Percentiles rank a stretch among this genome's conserved stretches.
phyloP scores from a whole-genome alignment of 1,140 invertebrate genomes.

The Pinna nobilis region DNA sequence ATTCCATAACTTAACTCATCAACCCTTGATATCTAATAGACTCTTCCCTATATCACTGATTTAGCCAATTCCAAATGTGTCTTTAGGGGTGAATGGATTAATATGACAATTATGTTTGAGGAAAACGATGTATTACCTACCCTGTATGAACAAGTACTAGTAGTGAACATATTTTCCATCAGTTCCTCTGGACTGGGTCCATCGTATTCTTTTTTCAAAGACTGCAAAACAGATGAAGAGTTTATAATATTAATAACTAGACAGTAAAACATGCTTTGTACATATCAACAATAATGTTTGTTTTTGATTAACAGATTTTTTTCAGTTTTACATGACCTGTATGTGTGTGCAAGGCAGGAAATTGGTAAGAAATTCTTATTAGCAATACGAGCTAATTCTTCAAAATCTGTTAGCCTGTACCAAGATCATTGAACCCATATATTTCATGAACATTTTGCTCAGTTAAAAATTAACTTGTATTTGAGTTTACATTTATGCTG shows the following conservation, averaged over 20 bases:
- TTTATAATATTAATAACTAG: not conserved
- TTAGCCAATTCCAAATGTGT: too few relatives aligned
- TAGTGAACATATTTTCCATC: conserved; percentile 84
- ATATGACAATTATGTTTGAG: conserved; percentile 22
- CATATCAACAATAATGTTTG: not conserved
- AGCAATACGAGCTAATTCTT: not conserved
- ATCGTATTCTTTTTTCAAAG: conserved; percentile 51
- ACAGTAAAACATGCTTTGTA: not conserved
- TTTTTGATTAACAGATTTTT: not conserved
- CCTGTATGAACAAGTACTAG: conserved; percentile 86
- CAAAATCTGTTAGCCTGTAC: not conserved
- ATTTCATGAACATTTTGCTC: too few relatives aligned
- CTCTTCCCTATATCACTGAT: too few relatives aligned
- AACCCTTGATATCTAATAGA: too few relatives aligned
- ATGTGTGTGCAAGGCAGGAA: not conserved
- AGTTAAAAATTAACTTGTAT: too few relatives aligned
- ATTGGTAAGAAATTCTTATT: too few relatives aligned
- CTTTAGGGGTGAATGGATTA: not conserved
- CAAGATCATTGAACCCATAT: too few relatives aligned
- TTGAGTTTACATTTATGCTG: too few relatives aligned
- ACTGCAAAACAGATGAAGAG: conserved; percentile 41
- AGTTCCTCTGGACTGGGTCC: conserved; percentile 79
- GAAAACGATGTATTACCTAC: conserved; percentile 70
- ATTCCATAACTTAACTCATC: not conserved
- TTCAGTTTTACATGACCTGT: not conserved